Percentiles rank a stretch among this genome's conserved stretches.
These are phyloP conservation scores for Rhodophaea formosa DNA, from an alignment of 2,888 invertebrate species.

Conservation along the genomic window DNA sequence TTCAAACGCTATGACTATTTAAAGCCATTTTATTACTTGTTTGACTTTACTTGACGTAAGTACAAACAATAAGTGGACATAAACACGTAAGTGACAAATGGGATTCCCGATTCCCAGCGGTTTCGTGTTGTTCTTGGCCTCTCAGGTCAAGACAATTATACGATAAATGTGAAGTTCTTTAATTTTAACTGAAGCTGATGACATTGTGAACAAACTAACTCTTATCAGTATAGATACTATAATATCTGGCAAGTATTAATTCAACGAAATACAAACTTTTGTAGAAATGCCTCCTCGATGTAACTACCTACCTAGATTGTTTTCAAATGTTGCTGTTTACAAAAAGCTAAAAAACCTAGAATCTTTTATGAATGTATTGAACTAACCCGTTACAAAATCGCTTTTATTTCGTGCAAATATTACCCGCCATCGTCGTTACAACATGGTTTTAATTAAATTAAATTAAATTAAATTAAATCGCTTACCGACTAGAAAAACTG, in stretches of 20 bases:
- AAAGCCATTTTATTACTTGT: too few relatives aligned
- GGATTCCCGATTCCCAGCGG: slow-evolving; percentile 12
- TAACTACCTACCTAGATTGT: too few relatives aligned
- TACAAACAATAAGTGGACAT: too few relatives aligned
- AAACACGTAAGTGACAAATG: slow-evolving; percentile 15
- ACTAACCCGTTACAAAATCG: not conserved
- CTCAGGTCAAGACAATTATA: slow-evolving; percentile 3
- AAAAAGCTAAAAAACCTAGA: too few relatives aligned
- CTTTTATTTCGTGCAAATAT: too few relatives aligned
- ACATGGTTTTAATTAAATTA: not conserved
- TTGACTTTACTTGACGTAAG: too few relatives aligned
- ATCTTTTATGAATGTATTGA: not conserved
- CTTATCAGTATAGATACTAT: not conserved
- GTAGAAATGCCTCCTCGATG: too few relatives aligned
- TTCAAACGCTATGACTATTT: not conserved
- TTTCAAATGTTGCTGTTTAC: too few relatives aligned
- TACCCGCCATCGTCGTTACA: too few relatives aligned
- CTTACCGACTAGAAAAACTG: slow-evolving; percentile 51
- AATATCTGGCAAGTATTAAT: too few relatives aligned
- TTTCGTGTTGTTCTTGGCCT: slow-evolving; percentile 2
- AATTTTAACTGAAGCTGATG: not conserved
- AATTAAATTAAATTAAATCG: slow-evolving; percentile 22
- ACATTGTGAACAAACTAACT: not conserved
- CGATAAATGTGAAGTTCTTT: not conserved
- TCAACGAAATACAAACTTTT: too few relatives aligned